These are phyloP conservation scores for Pocillopora damicornis DNA, from an alignment of 64 coral and sea anemone species.

Conservation along the genomic window DNA sequence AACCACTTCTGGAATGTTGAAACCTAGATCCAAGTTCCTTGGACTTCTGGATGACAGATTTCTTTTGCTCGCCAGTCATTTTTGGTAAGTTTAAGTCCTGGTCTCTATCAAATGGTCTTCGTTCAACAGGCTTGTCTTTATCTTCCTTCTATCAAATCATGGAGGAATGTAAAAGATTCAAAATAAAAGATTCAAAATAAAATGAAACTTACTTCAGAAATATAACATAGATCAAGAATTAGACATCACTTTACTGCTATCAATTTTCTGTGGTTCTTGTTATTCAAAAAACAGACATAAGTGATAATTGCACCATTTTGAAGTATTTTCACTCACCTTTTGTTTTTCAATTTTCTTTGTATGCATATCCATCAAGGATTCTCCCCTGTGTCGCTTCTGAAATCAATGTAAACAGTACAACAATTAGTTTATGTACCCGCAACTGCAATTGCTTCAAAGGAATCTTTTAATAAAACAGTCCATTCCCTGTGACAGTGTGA, in stretches of 20 bases:
- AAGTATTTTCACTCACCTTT: conserved; percentile 50
- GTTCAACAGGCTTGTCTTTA: conserved; percentile 58
- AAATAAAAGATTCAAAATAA: not conserved
- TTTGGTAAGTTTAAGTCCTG: conserved; percentile 65
- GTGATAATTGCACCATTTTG: too few species aligned
- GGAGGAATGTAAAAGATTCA: not conserved
- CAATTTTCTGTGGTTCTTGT: too few species aligned
- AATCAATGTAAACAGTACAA: not conserved
- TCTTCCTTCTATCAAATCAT: conserved; percentile 67
- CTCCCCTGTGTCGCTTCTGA: conserved; percentile 84
- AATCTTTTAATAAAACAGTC: not conserved
- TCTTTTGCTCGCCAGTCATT: conserved; percentile 72
- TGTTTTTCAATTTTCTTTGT: conserved; percentile 70
- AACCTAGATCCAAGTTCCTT: conserved; percentile 87
- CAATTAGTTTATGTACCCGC: not conserved
- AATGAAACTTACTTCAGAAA: not conserved
- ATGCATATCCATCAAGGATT: conserved; percentile 90
- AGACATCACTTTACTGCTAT: not conserved
- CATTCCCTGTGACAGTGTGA: too few species aligned
- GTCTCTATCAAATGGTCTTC: conserved; percentile 92
- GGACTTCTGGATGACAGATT: conserved; percentile 88
- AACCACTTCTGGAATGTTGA: conserved; percentile 53
- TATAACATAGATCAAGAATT: not conserved
- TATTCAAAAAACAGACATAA: too few species aligned
- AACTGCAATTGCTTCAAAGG: not conserved